These are phyloP conservation scores for Doris montereyensis DNA, from an alignment of 2,888 invertebrate species.

Conservation along the genomic window DNA sequence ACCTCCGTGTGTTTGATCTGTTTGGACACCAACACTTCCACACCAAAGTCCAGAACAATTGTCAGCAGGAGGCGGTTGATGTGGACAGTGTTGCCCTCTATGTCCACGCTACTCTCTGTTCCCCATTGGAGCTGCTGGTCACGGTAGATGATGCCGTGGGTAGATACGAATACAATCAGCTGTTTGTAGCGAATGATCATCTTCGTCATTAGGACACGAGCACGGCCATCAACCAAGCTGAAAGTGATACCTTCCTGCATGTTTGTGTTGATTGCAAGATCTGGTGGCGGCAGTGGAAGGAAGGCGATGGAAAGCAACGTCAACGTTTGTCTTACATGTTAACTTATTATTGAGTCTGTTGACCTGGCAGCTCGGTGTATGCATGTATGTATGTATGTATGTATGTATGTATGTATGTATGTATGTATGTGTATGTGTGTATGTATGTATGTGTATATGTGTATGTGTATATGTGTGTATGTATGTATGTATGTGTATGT, in stretches of 20 bases:
- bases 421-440: too few species aligned
- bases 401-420: too few species aligned
- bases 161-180: slow-evolving; percentile 20
- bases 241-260: slow-evolving; percentile 32
- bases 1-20: slow-evolving; percentile 13
- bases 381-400: too few species aligned
- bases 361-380: too few species aligned
- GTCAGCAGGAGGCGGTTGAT: slow-evolving; percentile 7
- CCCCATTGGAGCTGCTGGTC: neutral
- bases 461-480: too few species aligned
- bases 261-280: slow-evolving; percentile 34
- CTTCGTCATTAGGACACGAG: slow-evolving; percentile 1
- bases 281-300: slow-evolving; percentile 22
- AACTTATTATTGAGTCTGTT: too few species aligned
- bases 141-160: slow-evolving; percentile 29
- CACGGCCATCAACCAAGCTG: too few species aligned
- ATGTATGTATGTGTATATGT: too few species aligned
- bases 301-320: too few species aligned
- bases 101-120: neutral
- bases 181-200: slow-evolving; percentile 22
- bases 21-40: slow-evolving; percentile 33
- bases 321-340: too few species aligned
- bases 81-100: slow-evolving; percentile 21
- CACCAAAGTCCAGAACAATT: slow-evolving; percentile 34
- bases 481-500: too few species aligned